phyloP scores from a whole-genome alignment of 2,888 invertebrate genomes.

The Pegoplata infirma region DNA sequence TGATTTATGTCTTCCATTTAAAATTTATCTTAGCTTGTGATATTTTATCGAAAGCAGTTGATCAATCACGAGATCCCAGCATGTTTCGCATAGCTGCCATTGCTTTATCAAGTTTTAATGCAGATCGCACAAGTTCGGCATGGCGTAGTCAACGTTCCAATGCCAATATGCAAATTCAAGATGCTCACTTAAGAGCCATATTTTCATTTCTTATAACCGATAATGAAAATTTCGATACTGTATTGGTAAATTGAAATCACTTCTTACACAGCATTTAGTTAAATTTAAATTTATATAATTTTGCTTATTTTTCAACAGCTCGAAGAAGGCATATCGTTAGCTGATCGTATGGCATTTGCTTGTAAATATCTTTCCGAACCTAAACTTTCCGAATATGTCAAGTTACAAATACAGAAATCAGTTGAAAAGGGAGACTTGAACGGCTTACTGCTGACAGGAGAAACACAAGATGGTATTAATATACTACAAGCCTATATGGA shows the following conservation, averaged over 20 bases:
- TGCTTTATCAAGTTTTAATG: constrained; percentile 91
- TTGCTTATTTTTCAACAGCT: constrained; percentile 80
- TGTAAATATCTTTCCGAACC: constrained; percentile 90
- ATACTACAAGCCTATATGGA: constrained; percentile 93
- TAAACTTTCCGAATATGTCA: constrained; percentile 88
- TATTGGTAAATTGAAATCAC: constrained; percentile 81
- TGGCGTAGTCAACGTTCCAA: constrained; percentile 87
- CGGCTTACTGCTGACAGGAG: constrained; percentile 91
- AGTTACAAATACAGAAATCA: constrained; percentile 84
- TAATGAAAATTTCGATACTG: constrained; percentile 85
- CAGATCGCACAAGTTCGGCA: constrained; percentile 86
- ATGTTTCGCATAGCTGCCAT: constrained; percentile 82
- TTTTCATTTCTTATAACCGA: constrained; percentile 94
- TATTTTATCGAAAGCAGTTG: constrained; percentile 87
- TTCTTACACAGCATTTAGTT: neutral
- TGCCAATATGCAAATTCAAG: constrained; percentile 88
- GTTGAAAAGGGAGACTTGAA: constrained; percentile 89
- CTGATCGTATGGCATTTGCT: constrained; percentile 94
- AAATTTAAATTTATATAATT: neutral
- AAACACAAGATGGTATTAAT: constrained; percentile 85
- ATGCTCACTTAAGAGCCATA: constrained; percentile 93
- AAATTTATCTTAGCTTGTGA: constrained; percentile 91
- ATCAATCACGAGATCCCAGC: constrained; percentile 73
- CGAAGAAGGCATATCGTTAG: constrained; percentile 90
- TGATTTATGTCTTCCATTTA: constrained; percentile 93